Evolutionary conservation across 2,888 invertebrate species (phyloP).

Genomic region (Dasypogon diadema): DNA sequence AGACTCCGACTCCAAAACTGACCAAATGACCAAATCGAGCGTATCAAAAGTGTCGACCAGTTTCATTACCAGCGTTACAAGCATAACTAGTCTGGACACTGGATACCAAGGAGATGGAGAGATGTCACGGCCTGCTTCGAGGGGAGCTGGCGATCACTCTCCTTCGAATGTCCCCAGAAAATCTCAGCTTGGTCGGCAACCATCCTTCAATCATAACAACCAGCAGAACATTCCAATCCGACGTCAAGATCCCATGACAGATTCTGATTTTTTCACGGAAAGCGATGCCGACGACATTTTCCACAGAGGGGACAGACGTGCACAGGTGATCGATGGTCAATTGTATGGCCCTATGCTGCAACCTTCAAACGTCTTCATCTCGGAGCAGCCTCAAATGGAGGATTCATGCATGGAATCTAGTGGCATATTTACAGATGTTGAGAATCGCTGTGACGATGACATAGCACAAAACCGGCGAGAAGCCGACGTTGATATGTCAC

Average conservation of each 20-base stretch:
- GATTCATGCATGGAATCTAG: conserved; percentile 90
- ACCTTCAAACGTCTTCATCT: conserved; percentile 70
- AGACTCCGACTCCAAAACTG: conserved; percentile 73
- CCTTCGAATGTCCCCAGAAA: conserved; percentile 71
- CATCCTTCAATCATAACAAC: conserved; percentile 65
- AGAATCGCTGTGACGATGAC: conserved; percentile 77
- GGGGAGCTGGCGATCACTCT: conserved; percentile 81
- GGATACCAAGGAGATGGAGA: conserved; percentile 95
- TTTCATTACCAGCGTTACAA: conserved; percentile 89
- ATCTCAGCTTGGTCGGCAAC: conserved; percentile 67
- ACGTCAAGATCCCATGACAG: conserved; percentile 88
- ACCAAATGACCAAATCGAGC: conserved; percentile 73
- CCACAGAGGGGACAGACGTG: conserved; percentile 80
- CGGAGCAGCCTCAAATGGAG: conserved; percentile 73
- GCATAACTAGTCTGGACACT: conserved; percentile 91
- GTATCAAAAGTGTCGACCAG: conserved; percentile 78
- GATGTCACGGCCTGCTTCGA: conserved; percentile 87
- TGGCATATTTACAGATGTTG: conserved; percentile 89
- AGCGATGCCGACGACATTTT: conserved; percentile 84
- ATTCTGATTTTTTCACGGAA: conserved; percentile 91
- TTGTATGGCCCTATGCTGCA: conserved; percentile 77
- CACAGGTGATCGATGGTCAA: conserved; percentile 90
- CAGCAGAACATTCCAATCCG: conserved; percentile 74
- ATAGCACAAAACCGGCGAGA: conserved; percentile 67
- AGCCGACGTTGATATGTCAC: conserved; percentile 72